These are phyloP conservation scores for Podiceps cristatus DNA, from an alignment of 2,113 vertebrate species.

Conservation along the genomic window DNA sequence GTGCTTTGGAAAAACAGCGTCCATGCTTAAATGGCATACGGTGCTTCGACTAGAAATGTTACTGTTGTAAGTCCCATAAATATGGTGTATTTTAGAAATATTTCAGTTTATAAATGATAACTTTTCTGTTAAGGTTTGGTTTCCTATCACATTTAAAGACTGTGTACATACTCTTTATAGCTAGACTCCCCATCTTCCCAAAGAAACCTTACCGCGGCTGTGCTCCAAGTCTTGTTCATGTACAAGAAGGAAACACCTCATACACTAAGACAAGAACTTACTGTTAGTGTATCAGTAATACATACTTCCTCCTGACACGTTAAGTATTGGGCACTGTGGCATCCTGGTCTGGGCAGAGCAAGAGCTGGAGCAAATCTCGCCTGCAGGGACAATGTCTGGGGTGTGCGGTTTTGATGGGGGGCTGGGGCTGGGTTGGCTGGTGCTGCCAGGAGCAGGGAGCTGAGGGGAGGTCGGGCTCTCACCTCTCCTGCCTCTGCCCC, in stretches of 20 bases:
- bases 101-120: neutral
- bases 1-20: neutral
- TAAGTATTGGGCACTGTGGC: neutral
- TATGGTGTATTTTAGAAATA: neutral
- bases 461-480: fast-evolving
- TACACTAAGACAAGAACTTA: neutral
- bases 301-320: neutral
- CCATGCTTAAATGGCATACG: neutral
- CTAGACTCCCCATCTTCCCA: neutral
- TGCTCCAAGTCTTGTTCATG: neutral
- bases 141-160: neutral
- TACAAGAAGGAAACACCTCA: neutral
- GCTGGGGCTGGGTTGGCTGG: neutral
- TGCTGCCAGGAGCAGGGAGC: neutral
- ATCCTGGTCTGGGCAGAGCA: neutral
- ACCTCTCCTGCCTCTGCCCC: neutral
- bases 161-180: neutral
- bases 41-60: neutral
- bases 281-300: neutral
- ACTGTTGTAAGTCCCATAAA: neutral
- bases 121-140: neutral
- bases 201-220: neutral
- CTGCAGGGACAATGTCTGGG: fast-evolving
- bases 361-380: neutral
- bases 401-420: fast-evolving